Conservation (phyloP, 2,797 vertebrate species). For the Smutsia gigantea region DNA sequence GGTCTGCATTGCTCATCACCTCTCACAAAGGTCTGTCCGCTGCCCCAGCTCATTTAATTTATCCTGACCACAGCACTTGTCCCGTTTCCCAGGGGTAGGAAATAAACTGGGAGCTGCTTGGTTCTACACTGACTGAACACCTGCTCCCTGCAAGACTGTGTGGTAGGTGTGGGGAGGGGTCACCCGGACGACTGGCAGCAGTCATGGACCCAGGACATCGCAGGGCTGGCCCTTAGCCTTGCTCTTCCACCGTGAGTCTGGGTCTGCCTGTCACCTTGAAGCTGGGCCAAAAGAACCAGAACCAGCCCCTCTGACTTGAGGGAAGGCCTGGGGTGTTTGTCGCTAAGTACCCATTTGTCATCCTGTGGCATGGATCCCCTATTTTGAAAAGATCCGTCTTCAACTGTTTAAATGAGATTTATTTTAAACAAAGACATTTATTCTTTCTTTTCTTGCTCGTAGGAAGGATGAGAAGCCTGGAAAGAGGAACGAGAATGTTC, state of each 20-base stretch:
- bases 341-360: not conserved
- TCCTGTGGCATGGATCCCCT: not conserved
- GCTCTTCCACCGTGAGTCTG: not conserved
- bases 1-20: not conserved
- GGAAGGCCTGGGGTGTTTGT: not conserved
- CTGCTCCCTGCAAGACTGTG: not conserved
- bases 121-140: not conserved
- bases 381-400: slow-evolving; percentile 8
- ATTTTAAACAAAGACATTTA: not conserved
- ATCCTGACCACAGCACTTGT: not conserved
- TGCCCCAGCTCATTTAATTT: not conserved
- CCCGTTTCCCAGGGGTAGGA: not conserved
- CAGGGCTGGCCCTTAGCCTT: not conserved
- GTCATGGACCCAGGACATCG: not conserved
- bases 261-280: not conserved
- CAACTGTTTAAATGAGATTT: not conserved
- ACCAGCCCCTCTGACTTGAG: not conserved
- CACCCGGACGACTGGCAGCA: not conserved
- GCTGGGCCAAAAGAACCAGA: not conserved
- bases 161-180: not conserved
- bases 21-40: not conserved
- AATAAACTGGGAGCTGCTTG: not conserved
- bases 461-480: not conserved
- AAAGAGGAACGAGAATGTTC: slow-evolving; percentile 6
- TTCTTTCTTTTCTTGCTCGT: not conserved